A percentile compares a stretch with the other conserved stretches of the same genome.
Conservation (phyloP, 1,140 invertebrate genomes). For the Drosophila sproati region DNA sequence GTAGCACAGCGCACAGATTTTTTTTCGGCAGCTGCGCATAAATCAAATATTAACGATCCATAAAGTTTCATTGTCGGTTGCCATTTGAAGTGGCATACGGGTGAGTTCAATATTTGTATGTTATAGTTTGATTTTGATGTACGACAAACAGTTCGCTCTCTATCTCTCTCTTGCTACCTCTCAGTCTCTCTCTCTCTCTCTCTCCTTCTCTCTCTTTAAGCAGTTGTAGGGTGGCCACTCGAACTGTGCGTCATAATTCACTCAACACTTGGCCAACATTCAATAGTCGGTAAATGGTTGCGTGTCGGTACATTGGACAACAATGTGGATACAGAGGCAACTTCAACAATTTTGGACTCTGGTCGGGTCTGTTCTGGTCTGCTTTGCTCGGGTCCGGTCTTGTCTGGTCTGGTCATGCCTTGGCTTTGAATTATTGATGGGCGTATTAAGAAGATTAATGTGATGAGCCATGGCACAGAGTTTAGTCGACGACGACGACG, state of each 20-base stretch:
- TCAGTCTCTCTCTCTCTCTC: not conserved
- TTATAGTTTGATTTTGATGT: conserved; percentile 76
- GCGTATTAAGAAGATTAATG: conserved; percentile 83
- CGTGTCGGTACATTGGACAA: conserved; percentile 45
- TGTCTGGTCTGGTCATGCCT: conserved; percentile 65
- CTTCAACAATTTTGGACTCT: conserved; percentile 57
- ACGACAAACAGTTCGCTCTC: conserved; percentile 71
- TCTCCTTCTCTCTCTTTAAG: not conserved
- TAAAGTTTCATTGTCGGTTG: conserved; percentile 75
- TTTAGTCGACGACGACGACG: conserved; percentile 64
- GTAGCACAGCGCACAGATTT: not conserved
- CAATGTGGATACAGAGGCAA: conserved; percentile 18
- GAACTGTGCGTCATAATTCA: conserved; percentile 70
- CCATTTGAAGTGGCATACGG: conserved; percentile 36
- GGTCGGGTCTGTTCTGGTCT: conserved; percentile 6
- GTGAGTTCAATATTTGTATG: conserved; percentile 66
- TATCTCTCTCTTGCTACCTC: not conserved
- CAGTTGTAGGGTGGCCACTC: conserved; percentile 53
- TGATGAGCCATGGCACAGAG: conserved; percentile 74
- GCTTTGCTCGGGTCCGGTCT: conserved; percentile 12
- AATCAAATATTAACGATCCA: conserved; percentile 74
- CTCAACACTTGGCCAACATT: conserved; percentile 62
- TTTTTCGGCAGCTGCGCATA: conserved; percentile 49
- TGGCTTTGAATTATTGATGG: conserved; percentile 83
- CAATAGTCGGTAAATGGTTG: conserved; percentile 51